A percentile compares a stretch with the other conserved stretches of the same genome.
Evolutionary conservation across 1,140 invertebrate species (phyloP).

Genomic region (Bombus sibiricus): DNA sequence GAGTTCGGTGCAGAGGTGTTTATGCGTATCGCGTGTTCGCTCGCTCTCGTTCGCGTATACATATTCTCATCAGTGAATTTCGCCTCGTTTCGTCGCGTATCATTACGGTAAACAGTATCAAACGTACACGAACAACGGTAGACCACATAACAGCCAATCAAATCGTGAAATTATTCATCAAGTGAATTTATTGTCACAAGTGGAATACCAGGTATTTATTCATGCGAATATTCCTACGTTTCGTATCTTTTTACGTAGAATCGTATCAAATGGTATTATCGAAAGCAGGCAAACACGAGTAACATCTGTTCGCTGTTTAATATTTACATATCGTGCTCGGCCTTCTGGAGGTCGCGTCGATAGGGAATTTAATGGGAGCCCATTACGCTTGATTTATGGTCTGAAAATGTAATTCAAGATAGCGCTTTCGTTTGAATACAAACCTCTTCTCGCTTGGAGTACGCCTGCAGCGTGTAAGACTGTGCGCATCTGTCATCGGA

Average conservation of each 20-base stretch:
- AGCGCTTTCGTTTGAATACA: not conserved
- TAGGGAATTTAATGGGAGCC: not conserved
- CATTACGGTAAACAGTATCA: not conserved
- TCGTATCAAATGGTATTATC: conserved; percentile 1
- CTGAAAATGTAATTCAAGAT: not conserved
- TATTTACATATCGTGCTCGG: conserved; percentile 45
- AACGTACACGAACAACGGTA: not conserved
- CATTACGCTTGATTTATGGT: not conserved
- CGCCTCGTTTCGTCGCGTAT: not conserved
- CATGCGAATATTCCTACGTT: conserved; percentile 2
- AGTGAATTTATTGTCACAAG: conserved; percentile 38
- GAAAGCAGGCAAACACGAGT: conserved; percentile 31
- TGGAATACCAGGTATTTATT: conserved; percentile 52
- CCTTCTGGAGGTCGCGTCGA: conserved; percentile 27
- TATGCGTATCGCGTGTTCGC: not conserved
- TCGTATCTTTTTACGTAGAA: not conserved
- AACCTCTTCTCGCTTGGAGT: conserved; percentile 41
- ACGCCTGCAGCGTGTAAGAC: not conserved
- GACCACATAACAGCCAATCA: not conserved
- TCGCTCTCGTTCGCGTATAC: conserved; percentile 20
- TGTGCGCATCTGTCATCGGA: not conserved
- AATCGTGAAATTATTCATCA: not conserved
- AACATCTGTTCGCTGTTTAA: conserved; percentile 41
- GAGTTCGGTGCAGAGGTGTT: conserved; percentile 49
- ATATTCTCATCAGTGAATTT: conserved; percentile 15